A percentile compares a stretch with the other conserved stretches of the same genome.
phyloP scores from a whole-genome alignment of 1,140 invertebrate species.

The Lasioglossum baleicum region DNA sequence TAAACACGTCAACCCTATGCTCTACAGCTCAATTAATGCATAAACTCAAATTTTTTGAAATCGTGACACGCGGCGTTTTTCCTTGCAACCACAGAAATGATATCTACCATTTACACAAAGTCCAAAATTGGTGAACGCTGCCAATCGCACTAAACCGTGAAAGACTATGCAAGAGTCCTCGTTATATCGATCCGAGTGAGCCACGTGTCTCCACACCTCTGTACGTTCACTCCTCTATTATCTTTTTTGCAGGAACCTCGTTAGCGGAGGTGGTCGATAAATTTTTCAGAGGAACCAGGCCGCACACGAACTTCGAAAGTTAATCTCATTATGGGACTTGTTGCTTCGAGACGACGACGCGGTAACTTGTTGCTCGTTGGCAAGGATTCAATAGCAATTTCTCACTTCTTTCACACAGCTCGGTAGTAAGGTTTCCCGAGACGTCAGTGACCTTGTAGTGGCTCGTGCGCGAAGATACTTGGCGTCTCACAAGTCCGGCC shows the following conservation, averaged over 20 bases:
- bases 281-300: not conserved
- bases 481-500: not conserved
- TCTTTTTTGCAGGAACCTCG: too few relatives aligned
- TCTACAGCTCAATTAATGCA: too few relatives aligned
- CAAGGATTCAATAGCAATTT: constrained; percentile 10
- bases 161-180: too few relatives aligned
- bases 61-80: too few relatives aligned
- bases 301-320: not conserved
- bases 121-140: too few relatives aligned
- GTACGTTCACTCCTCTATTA: too few relatives aligned
- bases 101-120: too few relatives aligned
- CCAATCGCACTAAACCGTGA: too few relatives aligned
- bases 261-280: not conserved
- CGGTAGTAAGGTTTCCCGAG: not conserved
- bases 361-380: constrained; percentile 28
- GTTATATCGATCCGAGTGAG: not conserved
- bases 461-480: not conserved
- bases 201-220: not conserved
- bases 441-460: not conserved
- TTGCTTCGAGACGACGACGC: not conserved
- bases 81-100: too few relatives aligned
- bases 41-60: too few relatives aligned
- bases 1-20: too few relatives aligned
- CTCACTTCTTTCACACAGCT: not conserved
- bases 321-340: constrained; percentile 18